These are phyloP conservation scores for Diachrysia chrysitis DNA, from an alignment of 2,888 invertebrate species.

Conservation along the genomic window DNA sequence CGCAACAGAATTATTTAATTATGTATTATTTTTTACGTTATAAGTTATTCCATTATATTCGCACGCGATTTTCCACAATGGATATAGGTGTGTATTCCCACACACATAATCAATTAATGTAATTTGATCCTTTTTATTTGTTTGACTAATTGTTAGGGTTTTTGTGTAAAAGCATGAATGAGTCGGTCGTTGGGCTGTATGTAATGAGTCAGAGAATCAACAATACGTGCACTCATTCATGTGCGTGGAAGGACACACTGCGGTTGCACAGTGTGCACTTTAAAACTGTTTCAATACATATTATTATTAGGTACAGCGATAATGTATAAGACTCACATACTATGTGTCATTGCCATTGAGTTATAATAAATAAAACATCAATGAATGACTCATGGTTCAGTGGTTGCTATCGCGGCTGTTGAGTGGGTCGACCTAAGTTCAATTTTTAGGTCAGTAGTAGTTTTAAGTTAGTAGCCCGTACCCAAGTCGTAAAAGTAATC, in stretches of 20 bases:
- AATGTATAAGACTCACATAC: slow-evolving; percentile 17
- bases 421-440: neutral
- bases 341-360: slow-evolving; percentile 37
- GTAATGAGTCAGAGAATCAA: slow-evolving; percentile 49
- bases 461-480: too few species aligned
- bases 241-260: slow-evolving; percentile 38
- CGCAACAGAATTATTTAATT: neutral
- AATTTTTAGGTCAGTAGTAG: neutral
- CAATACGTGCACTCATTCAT: slow-evolving; percentile 58
- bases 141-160: slow-evolving; percentile 53
- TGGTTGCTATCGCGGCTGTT: slow-evolving; percentile 5
- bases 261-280: slow-evolving; percentile 27
- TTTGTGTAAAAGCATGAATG: slow-evolving; percentile 57
- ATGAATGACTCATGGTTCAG: slow-evolving; percentile 8
- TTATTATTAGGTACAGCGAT: slow-evolving; percentile 19
- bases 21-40: neutral
- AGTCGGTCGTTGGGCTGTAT: slow-evolving; percentile 27
- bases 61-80: slow-evolving; percentile 25
- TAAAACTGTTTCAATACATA: slow-evolving; percentile 31
- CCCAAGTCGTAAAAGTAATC: too few species aligned
- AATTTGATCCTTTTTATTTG: slow-evolving; percentile 47
- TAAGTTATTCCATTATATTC: slow-evolving; percentile 13
- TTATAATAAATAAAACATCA: slow-evolving; percentile 27
- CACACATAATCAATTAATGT: slow-evolving; percentile 39
- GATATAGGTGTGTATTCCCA: slow-evolving; percentile 34